phyloP scores from a whole-genome alignment of 1,140 invertebrate species.

The Zaprionus tsacasi region DNA sequence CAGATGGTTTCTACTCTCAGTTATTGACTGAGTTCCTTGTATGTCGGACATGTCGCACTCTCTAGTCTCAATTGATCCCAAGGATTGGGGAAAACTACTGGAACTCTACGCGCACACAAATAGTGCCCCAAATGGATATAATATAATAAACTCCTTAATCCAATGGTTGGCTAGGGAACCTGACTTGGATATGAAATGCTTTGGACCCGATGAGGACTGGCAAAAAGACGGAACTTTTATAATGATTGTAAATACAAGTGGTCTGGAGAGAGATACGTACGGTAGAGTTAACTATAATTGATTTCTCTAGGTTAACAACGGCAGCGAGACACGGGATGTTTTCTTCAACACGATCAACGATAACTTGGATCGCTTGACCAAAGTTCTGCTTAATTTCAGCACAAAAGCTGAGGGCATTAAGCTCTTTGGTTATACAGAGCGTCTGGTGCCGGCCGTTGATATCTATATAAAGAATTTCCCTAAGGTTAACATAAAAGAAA shows the following conservation, averaged over 20 bases:
- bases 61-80: slow-evolving; percentile 7
- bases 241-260: slow-evolving; percentile 11
- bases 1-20: background rate
- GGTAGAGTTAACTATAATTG: background rate
- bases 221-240: slow-evolving; percentile 49
- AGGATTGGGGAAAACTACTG: slow-evolving; percentile 2
- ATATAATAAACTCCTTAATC: slow-evolving; percentile 38
- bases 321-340: slow-evolving; percentile 2
- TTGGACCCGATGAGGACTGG: slow-evolving; percentile 35
- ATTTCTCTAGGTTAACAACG: slow-evolving; percentile 24
- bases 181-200: slow-evolving; percentile 10
- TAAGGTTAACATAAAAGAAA: background rate
- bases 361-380: slow-evolving; percentile 38
- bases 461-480: slow-evolving; percentile 20
- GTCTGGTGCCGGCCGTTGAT: slow-evolving; percentile 38
- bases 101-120: slow-evolving; percentile 23
- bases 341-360: slow-evolving; percentile 55
- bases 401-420: background rate
- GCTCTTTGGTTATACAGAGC: slow-evolving; percentile 49
- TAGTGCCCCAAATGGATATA: slow-evolving; percentile 25
- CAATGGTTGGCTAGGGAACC: slow-evolving; percentile 41
- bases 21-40: background rate
- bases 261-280: background rate
- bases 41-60: slow-evolving; percentile 3
- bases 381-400: slow-evolving; percentile 40